Evolutionary conservation across 2,888 invertebrate genomes (phyloP).

Genomic region (Drosophila mayaguana): DNA sequence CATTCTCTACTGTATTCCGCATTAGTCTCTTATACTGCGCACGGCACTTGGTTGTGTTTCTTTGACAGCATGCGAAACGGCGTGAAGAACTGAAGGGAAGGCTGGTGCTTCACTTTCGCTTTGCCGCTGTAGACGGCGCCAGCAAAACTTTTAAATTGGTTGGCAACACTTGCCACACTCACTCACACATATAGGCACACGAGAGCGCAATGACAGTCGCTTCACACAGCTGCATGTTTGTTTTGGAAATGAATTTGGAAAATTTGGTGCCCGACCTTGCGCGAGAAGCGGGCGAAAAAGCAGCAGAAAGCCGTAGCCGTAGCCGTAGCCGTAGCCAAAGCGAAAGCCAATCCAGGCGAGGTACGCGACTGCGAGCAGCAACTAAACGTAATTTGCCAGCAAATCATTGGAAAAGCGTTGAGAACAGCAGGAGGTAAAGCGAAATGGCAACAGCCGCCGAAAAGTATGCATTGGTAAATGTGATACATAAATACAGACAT

Average conservation of each 20-base stretch:
- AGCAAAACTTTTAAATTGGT: conserved; percentile 78
- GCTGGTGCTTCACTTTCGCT: conserved; percentile 73
- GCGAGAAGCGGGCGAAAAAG: conserved; percentile 31
- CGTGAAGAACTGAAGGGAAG: conserved; percentile 46
- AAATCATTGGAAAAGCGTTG: conserved; percentile 72
- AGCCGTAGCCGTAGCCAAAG: not conserved
- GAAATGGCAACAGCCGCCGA: conserved; percentile 53
- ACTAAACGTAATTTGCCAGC: conserved; percentile 78
- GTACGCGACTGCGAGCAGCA: conserved; percentile 50
- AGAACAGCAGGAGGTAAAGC: conserved; percentile 29
- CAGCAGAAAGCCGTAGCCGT: conserved; percentile 1
- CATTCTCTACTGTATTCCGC: conserved; percentile 47
- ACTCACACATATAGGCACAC: conserved; percentile 32
- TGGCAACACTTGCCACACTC: conserved; percentile 71
- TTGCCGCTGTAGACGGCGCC: conserved; percentile 55
- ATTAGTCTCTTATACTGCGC: conserved; percentile 31
- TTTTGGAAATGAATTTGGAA: conserved; percentile 82
- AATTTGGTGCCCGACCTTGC: conserved; percentile 54
- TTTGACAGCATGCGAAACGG: conserved; percentile 64
- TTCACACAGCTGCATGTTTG: conserved; percentile 64
- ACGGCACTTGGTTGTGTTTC: conserved; percentile 64
- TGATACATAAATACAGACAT: conserved; percentile 53
- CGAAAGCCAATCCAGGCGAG: conserved; percentile 30
- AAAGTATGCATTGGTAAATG: conserved; percentile 74
- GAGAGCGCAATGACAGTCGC: conserved; percentile 31